A percentile compares a stretch with the other conserved stretches of the same genome.
Conservation (phyloP, 2,113 vertebrate genomes). For the Percopsis transmontana region DNA sequence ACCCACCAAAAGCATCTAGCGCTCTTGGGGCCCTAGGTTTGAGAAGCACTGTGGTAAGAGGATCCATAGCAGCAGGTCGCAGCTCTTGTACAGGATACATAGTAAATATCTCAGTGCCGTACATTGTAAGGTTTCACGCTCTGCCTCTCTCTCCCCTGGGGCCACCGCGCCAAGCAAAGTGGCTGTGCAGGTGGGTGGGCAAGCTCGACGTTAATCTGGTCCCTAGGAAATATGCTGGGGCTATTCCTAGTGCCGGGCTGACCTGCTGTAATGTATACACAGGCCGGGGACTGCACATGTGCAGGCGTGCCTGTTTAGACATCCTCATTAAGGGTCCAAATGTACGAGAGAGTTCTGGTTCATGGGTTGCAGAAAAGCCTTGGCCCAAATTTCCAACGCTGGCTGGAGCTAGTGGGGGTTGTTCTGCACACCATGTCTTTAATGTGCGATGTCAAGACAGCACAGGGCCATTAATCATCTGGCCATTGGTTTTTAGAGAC, state of each 20-base stretch:
- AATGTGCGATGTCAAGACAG: conserved; percentile 58
- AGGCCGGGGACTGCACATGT: conserved; percentile 53
- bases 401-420: background rate
- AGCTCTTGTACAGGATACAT: conserved; percentile 16
- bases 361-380: conserved; percentile 22
- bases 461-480: conserved; percentile 59
- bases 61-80: conserved; percentile 17
- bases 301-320: conserved; percentile 59
- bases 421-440: conserved; percentile 45
- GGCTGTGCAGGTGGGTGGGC: conserved; percentile 59
- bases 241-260: conserved; percentile 46
- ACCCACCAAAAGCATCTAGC: too few relatives aligned
- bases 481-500: conserved; percentile 47
- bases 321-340: conserved; percentile 58
- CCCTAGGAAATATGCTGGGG: conserved; percentile 38
- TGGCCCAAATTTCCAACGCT: conserved; percentile 11
- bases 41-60: conserved; percentile 3
- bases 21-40: background rate
- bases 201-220: conserved; percentile 21
- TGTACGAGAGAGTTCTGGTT: conserved; percentile 52
- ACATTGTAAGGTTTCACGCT: conserved; percentile 16
- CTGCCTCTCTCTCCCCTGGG: background rate
- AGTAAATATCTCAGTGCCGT: conserved; percentile 13
- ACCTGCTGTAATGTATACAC: conserved; percentile 65
- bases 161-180: conserved; percentile 24